These are phyloP conservation scores for Bathynomus jamesi DNA, from an alignment of 1,140 invertebrate species.

Conservation along the genomic window DNA sequence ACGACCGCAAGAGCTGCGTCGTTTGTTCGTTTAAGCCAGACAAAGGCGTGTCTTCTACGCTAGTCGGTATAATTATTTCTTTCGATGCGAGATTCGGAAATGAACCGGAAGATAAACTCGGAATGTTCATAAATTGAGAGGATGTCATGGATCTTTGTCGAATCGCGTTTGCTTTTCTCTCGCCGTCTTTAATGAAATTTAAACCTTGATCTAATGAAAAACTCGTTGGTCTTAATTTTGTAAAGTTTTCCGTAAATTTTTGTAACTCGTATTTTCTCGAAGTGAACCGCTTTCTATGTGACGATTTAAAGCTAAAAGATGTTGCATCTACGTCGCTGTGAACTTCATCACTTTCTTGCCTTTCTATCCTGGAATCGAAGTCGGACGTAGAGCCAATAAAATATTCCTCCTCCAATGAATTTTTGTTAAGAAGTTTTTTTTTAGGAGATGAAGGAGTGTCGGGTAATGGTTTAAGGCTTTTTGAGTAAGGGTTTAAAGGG, in stretches of 20 bases:
- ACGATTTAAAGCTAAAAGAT: conserved; percentile 23
- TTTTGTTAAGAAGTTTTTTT: neutral
- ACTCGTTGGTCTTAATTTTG: conserved; percentile 22
- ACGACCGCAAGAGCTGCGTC: conserved; percentile 21
- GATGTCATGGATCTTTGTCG: too few relatives aligned
- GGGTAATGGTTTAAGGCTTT: too few relatives aligned
- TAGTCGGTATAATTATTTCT: too few relatives aligned
- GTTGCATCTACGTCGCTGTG: conserved; percentile 2
- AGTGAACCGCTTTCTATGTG: conserved; percentile 9
- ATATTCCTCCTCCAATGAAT: neutral
- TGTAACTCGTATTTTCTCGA: neutral
- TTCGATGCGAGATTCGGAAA: neutral
- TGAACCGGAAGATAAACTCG: conserved; percentile 15
- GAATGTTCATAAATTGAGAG: conserved; percentile 2
- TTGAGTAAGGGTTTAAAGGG: too few relatives aligned
- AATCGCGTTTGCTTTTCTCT: too few relatives aligned
- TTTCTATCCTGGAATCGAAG: conserved; percentile 7
- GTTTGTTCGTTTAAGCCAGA: conserved; percentile 25
- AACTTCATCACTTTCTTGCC: conserved; percentile 16
- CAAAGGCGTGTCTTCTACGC: too few relatives aligned
- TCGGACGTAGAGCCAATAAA: neutral
- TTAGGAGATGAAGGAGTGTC: neutral
- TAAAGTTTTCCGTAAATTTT: conserved; percentile 8
- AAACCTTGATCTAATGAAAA: conserved; percentile 27
- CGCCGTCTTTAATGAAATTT: conserved; percentile 23